Evolutionary conservation across 2,113 vertebrate species (phyloP).

Genomic region (Urocolius indicus): DNA sequence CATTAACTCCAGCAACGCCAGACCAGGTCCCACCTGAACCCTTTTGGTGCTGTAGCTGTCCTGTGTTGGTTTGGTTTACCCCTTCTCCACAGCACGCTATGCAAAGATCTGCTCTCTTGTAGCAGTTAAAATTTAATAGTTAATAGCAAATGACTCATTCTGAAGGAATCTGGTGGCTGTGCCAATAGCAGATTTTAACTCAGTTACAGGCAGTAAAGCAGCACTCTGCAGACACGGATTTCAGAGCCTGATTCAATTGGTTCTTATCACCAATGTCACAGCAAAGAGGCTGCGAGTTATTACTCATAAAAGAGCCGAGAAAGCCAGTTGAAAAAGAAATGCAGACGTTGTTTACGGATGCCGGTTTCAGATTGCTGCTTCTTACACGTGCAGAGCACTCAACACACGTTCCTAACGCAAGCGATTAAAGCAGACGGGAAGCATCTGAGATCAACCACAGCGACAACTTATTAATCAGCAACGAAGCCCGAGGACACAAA

Average conservation of each 20-base stretch:
- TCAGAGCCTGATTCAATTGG: not conserved
- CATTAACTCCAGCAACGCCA: not conserved
- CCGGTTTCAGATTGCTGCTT: conserved; percentile 6
- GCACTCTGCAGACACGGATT: not conserved
- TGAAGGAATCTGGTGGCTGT: not conserved
- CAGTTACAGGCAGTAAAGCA: conserved; percentile 16
- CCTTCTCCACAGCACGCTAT: not conserved
- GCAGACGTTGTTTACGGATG: not conserved
- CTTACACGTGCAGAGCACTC: not conserved
- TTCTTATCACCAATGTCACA: not conserved
- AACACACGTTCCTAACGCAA: conserved; percentile 65
- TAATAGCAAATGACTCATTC: conserved; percentile 67
- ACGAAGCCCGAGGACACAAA: conserved; percentile 40
- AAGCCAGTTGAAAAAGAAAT: not conserved
- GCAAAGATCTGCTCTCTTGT: not conserved
- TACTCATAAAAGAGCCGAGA: not conserved
- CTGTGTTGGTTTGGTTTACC: not conserved
- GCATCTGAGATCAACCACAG: conserved; percentile 76
- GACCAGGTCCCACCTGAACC: not conserved
- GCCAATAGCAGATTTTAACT: conserved; percentile 37
- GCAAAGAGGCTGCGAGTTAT: not conserved
- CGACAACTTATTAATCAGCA: conserved; percentile 76
- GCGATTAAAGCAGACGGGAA: conserved; percentile 72
- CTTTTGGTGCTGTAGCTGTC: not conserved
- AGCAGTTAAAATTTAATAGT: conserved; percentile 67